These are phyloP conservation scores for Drosophila navojoa DNA, from an alignment of 1,140 invertebrate genomes.

Conservation along the genomic window DNA sequence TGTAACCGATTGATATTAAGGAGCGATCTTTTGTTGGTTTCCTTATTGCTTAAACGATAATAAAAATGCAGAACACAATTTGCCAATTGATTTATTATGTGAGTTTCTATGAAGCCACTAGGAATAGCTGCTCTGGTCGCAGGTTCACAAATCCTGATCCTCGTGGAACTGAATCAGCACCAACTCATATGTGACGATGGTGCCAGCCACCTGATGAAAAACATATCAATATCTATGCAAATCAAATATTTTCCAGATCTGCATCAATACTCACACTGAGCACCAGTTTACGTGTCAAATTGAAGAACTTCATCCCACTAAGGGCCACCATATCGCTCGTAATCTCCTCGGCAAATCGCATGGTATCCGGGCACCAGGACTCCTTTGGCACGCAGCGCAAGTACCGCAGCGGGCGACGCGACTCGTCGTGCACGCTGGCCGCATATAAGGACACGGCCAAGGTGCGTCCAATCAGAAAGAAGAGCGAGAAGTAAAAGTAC, in stretches of 20 bases:
- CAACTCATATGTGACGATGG: constrained; percentile 88
- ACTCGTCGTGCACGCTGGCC: constrained; percentile 87
- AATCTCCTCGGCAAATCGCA: constrained; percentile 86
- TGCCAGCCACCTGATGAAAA: constrained; percentile 84
- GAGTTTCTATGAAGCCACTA: not conserved
- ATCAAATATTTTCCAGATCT: too few relatives aligned
- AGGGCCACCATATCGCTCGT: constrained; percentile 86
- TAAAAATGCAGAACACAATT: constrained; percentile 61
- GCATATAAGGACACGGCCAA: constrained; percentile 86
- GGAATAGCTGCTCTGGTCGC: constrained; percentile 63
- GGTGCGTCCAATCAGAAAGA: constrained; percentile 86
- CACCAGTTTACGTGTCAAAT: constrained; percentile 87
- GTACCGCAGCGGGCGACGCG: constrained; percentile 85
- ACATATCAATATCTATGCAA: not conserved
- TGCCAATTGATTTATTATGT: constrained; percentile 41
- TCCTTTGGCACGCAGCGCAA: constrained; percentile 86
- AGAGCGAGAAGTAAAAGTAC: constrained; percentile 88
- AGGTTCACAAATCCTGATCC: constrained; percentile 70
- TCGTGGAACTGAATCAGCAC: constrained; percentile 85
- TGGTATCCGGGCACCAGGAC: constrained; percentile 86
- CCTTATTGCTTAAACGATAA: constrained; percentile 75
- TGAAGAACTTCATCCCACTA: constrained; percentile 87
- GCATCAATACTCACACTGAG: constrained; percentile 74
- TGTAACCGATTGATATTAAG: constrained; percentile 80
- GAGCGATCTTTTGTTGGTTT: constrained; percentile 80